These are phyloP conservation scores for Halocynthia roretzi DNA, from an alignment of 23 tunicate species.

Conservation along the genomic window DNA sequence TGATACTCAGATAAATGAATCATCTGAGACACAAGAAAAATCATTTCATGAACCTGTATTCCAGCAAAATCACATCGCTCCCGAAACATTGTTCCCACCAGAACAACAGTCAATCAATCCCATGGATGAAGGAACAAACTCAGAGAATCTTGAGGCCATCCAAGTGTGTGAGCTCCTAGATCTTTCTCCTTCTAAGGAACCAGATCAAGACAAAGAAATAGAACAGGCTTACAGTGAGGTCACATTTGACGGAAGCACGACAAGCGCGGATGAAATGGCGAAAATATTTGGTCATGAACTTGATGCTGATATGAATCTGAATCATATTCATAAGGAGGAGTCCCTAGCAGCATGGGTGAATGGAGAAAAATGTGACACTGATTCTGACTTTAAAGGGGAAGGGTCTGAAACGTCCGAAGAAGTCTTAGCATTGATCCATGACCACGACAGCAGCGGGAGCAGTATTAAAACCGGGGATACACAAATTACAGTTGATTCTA, in stretches of 20 bases:
- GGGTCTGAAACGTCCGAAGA: no score
- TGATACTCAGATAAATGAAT: no score
- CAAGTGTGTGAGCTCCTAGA: no score
- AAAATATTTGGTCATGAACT: slow-evolving; percentile 10
- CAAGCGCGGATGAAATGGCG: slow-evolving; percentile 27
- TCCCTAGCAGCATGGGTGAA: not conserved
- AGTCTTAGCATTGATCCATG: not conserved
- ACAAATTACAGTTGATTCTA: not conserved
- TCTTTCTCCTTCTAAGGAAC: not conserved
- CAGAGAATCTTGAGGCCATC: no score
- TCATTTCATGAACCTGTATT: no score
- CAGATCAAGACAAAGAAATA: not conserved
- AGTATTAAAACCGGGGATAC: slow-evolving; percentile 25
- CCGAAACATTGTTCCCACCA: no score
- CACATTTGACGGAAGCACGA: slow-evolving; percentile 7
- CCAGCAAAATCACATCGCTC: no score
- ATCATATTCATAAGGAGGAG: not conserved
- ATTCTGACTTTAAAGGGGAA: not conserved
- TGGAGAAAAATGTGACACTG: not conserved
- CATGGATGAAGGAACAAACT: no score
- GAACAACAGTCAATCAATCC: no score
- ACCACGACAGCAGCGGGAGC: slow-evolving; percentile 19
- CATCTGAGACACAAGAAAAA: no score
- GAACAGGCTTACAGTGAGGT: no score
- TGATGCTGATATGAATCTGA: not conserved